Evolutionary conservation across 1,140 invertebrate species (phyloP).

Genomic region (Limonius californicus): DNA sequence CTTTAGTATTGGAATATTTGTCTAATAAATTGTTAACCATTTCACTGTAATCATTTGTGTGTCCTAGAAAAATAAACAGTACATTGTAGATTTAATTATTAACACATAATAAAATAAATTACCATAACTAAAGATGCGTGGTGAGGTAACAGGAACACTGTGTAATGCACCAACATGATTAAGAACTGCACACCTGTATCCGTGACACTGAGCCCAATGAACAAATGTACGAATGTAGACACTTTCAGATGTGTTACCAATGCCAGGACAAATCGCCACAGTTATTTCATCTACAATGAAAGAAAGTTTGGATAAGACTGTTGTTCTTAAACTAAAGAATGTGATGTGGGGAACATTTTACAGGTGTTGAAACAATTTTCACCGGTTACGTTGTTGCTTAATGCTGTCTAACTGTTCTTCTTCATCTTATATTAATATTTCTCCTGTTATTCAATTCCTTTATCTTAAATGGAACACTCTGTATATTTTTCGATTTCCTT

Average conservation of each 20-base stretch:
- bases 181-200: slow-evolving; percentile 87
- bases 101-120: not conserved
- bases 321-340: too few species aligned
- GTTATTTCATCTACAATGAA: slow-evolving; percentile 76
- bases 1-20: slow-evolving; percentile 68
- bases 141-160: slow-evolving; percentile 79
- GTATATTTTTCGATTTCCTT: too few species aligned
- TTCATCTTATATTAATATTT: too few species aligned
- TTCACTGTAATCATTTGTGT: slow-evolving; percentile 77
- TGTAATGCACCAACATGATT: slow-evolving; percentile 90
- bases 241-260: slow-evolving; percentile 89
- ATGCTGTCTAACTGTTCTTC: too few species aligned
- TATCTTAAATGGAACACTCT: too few species aligned
- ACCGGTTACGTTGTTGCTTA: too few species aligned
- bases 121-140: slow-evolving; percentile 90
- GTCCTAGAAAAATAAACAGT: slow-evolving; percentile 54
- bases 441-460: too few species aligned
- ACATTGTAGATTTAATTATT: slow-evolving; percentile 16
- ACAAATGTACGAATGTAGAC: slow-evolving; percentile 91
- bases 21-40: slow-evolving; percentile 73
- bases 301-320: too few species aligned
- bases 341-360: too few species aligned
- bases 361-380: too few species aligned
- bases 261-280: slow-evolving; percentile 86
- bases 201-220: slow-evolving; percentile 81